Percentiles rank a stretch among this genome's conserved stretches.
These are phyloP conservation scores for Synergus japonicus DNA, from an alignment of 2,888 invertebrate species.

Conservation along the genomic window DNA sequence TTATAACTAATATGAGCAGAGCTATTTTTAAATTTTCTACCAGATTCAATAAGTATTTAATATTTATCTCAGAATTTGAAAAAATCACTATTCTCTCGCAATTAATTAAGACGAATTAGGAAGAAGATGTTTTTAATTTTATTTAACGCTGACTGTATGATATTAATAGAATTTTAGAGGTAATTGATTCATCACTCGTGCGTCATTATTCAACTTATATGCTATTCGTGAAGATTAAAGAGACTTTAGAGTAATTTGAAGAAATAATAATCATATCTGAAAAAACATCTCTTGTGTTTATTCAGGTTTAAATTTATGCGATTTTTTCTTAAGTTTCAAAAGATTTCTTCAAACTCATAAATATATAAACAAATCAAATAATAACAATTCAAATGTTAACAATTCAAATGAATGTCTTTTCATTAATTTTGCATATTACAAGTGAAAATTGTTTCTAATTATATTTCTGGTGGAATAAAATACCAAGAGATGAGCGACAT, in stretches of 20 bases:
- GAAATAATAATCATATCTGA: not conserved
- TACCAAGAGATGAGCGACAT: not conserved
- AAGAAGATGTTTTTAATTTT: not conserved
- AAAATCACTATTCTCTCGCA: not conserved
- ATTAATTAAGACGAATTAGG: not conserved
- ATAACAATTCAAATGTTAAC: not conserved
- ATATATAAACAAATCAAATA: not conserved
- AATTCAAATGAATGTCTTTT: not conserved
- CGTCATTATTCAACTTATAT: constrained; percentile 4
- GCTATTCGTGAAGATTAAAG: not conserved
- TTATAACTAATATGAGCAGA: constrained; percentile 18
- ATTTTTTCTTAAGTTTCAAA: not conserved
- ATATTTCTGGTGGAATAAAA: not conserved
- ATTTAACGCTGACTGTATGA: not conserved
- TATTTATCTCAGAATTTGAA: too few relatives aligned
- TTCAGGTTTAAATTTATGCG: not conserved
- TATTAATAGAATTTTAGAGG: not conserved
- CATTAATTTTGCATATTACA: not conserved
- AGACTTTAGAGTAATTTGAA: not conserved
- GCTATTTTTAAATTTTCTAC: constrained; percentile 1
- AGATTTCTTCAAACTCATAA: not conserved
- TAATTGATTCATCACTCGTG: not conserved
- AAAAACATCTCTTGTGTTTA: not conserved
- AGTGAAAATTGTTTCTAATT: not conserved
- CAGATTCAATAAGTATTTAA: not conserved